These are phyloP conservation scores for Sitta carolinensis DNA, from an alignment of 2,797 vertebrate species.

Conservation along the genomic window DNA sequence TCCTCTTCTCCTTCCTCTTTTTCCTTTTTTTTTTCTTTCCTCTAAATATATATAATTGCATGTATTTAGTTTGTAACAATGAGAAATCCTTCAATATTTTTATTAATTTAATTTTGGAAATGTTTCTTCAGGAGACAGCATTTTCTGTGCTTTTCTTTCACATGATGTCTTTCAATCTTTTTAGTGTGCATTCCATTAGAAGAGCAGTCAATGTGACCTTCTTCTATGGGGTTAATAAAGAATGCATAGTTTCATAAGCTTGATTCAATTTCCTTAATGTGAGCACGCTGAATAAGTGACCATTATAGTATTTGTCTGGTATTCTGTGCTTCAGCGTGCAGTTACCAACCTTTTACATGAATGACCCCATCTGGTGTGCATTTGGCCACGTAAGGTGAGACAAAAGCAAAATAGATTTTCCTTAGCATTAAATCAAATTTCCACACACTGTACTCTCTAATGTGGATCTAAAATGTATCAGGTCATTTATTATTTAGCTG, in stretches of 20 bases:
- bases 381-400: constrained; percentile 77
- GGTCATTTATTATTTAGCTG: constrained; percentile 78
- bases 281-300: constrained; percentile 68
- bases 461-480: constrained; percentile 73
- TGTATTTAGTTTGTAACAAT: not conserved
- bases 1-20: not conserved
- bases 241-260: constrained; percentile 69
- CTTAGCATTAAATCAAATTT: constrained; percentile 77
- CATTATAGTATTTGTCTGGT: constrained; percentile 71
- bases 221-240: constrained; percentile 71
- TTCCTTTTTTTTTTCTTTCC: not conserved
- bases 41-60: not conserved
- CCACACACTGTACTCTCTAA: constrained; percentile 69
- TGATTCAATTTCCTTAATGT: constrained; percentile 78
- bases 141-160: constrained; percentile 37
- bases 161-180: constrained; percentile 41
- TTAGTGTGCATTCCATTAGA: constrained; percentile 55
- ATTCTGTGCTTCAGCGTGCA: constrained; percentile 36
- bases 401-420: constrained; percentile 79
- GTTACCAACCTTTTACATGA: constrained; percentile 69
- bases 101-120: not conserved
- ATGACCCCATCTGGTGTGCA: constrained; percentile 74
- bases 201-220: constrained; percentile 63
- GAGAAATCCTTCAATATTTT: not conserved
- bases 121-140: not conserved